Evolutionary conservation across 2,113 vertebrate genomes (phyloP), one percentile per base, ranked within the genome.

Genomic region (Myotis lucifugus): DNA sequence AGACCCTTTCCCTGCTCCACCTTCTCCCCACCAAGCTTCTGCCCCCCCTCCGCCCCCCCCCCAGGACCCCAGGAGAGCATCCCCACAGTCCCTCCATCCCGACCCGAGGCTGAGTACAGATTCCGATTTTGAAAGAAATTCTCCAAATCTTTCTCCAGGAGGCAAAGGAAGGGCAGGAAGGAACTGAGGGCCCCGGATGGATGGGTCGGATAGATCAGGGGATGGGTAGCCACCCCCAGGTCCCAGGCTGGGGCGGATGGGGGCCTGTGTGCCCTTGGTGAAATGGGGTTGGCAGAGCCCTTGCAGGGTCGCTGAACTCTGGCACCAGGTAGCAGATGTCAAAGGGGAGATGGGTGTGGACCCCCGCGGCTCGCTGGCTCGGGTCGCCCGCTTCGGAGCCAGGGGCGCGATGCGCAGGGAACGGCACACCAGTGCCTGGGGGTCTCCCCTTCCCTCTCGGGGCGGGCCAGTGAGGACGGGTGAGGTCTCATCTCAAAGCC

Each of bases 1-100:
- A 85, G 2, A 5, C 9, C 34, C 8, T 59, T 13, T 6, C 5
- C 67, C 37, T 14, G 14, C 23, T 82, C 48, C 40, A 15, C 19
- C 48, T 83, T 66, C 69, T 40, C 37, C 40, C 1, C 0, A 6
- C 34, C 87, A 15, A 46, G 8, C 6, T 3, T 52, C 50, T 2
- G 13, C 50, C 14, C 50, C 15, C 18, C 0, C 0, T 0, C 8
- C 2, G 3, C 46, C 46, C 12, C 19, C 1, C 23, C 32, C 18
- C 19, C 8, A 7, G 4, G 10, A 29, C 21, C 25, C 11, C 13
- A 15, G 10, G 3, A 0, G 2, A 9, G 48, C 0, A 1, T 4
- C 56, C 12, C 9, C 82, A 18, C 4, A 29, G 25, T 27, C 21
- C n/a, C 21, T 6, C 25, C 21, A 27, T 48, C 59, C 0, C 0